Evolutionary conservation across 2,888 invertebrate genomes (phyloP), one percentile per base, ranked within the genome.

Genomic region (Microchrysa polita): DNA sequence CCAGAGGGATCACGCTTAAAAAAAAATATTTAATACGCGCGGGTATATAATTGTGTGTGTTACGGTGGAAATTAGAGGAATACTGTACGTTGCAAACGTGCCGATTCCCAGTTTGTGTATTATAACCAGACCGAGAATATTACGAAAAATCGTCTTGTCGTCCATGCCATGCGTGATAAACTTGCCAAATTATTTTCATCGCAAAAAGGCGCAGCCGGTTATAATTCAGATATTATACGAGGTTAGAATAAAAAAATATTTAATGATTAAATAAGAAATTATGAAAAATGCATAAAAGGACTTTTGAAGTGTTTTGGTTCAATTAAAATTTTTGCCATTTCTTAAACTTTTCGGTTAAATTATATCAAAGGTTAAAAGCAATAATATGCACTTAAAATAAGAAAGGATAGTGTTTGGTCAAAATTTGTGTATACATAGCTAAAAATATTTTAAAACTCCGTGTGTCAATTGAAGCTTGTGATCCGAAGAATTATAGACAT

Each of bases 121-220:
- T 60, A 72, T 72, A 72, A 57, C 63, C 61, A 48, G 34, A 81
- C 57, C 55, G 80, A 81, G 81, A 82, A 82, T 81, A 81, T 75
- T 81, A 81, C 81, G 79, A 80, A 80, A 80, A 79, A 80, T 81
- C 80, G 79, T 79, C 80, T 79, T 83, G 81, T 80, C 82, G 84
- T 84, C 83, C 84, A 85, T 85, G 84, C 84, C 84, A 85, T 85
- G 84, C 84, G 84, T 83, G 84, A 85, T 83, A 85, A 85, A 84
- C 81, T 84, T 80, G 82, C 82, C 79, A 84, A 83, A 82, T 80
- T 84, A 80, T 83, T 84, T 83, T 83, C 83, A 82, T 83, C 84
- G 82, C 84, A 83, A 81, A 84, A 83, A 80, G 82, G 80, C 81
- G 82, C 81, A 82, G 82, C 83, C 84, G 84, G 83, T 81, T 80